These are phyloP conservation scores for Apocheima hispidaria DNA, from an alignment of 2,888 invertebrate species.

Conservation along the genomic window DNA sequence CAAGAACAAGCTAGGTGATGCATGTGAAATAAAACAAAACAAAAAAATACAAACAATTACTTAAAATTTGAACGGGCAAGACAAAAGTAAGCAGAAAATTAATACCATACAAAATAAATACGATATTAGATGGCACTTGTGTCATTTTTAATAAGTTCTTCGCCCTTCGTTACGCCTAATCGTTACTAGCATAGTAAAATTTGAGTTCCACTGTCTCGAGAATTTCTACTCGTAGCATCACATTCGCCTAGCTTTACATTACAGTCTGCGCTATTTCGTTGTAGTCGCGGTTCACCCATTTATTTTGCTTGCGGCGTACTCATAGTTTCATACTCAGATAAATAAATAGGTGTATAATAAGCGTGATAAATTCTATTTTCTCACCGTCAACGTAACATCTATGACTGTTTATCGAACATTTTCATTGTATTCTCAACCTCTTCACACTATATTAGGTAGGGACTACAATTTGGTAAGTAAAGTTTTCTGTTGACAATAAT, in stretches of 20 bases:
- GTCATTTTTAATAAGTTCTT: too few species aligned
- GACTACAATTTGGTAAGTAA: too few species aligned
- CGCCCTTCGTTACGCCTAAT: too few species aligned
- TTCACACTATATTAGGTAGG: neutral
- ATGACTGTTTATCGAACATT: constrained; percentile 7
- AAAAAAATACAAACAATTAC: too few species aligned
- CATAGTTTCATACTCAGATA: neutral
- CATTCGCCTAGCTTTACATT: constrained; percentile 1
- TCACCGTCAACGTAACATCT: constrained; percentile 6
- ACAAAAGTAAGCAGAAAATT: too few species aligned
- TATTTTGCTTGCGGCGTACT: constrained; percentile 17
- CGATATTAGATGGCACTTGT: too few species aligned
- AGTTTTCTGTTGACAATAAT: too few species aligned
- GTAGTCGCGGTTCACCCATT: constrained; percentile 12
- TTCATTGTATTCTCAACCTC: neutral
- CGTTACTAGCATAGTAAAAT: neutral
- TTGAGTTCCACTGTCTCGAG: too few species aligned
- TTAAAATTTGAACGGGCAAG: too few species aligned
- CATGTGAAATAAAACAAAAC: too few species aligned
- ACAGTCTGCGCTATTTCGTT: neutral
- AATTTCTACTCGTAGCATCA: neutral
- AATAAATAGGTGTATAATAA: neutral
- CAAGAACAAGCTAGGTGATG: too few species aligned
- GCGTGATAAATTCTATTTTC: constrained; percentile 3
- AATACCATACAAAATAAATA: too few species aligned